phyloP scores from a whole-genome alignment of 2,113 vertebrate genomes.

The Tautogolabrus adspersus region DNA sequence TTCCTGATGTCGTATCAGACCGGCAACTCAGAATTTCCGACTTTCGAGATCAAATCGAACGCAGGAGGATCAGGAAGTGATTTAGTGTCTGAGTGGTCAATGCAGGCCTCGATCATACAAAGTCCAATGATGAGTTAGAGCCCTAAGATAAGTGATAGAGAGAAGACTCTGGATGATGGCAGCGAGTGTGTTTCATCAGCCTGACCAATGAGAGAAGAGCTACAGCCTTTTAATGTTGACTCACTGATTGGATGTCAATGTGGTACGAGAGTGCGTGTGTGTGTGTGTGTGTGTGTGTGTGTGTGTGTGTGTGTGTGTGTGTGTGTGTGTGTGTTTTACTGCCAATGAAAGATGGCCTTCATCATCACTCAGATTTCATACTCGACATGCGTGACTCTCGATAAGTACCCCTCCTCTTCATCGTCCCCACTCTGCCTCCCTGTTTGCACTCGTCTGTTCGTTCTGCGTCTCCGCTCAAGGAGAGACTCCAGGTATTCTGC shows the following conservation, averaged over 20 bases:
- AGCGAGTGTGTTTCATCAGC: slow-evolving; percentile 24
- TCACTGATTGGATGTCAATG: slow-evolving; percentile 26
- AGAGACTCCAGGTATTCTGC: slow-evolving; percentile 31
- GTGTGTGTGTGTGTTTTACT: slow-evolving; percentile 9
- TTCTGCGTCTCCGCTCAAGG: slow-evolving; percentile 20
- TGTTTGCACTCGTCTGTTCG: not conserved
- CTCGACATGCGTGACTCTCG: slow-evolving; percentile 3
- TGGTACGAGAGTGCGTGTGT: too few relatives aligned
- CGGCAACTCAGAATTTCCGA: too few relatives aligned
- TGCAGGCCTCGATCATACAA: too few relatives aligned
- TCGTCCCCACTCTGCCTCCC: not conserved
- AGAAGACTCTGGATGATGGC: not conserved
- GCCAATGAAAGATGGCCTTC: slow-evolving; percentile 11
- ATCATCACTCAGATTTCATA: slow-evolving; percentile 15
- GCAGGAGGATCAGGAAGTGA: too few relatives aligned
- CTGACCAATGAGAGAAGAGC: slow-evolving; percentile 42
- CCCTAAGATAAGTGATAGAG: not conserved
- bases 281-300: slow-evolving; percentile 2
- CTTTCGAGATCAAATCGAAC: too few relatives aligned
- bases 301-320: slow-evolving; percentile 7
- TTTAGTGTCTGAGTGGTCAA: too few relatives aligned
- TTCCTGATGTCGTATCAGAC: too few relatives aligned
- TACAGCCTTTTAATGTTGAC: slow-evolving; percentile 41
- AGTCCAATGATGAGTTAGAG: too few relatives aligned
- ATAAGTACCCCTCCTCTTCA: not conserved